Percentiles rank a stretch among this genome's conserved stretches.
These are phyloP conservation scores for Octonoba sinensis DNA, from an alignment of 2,888 invertebrate genomes.

Conservation along the genomic window DNA sequence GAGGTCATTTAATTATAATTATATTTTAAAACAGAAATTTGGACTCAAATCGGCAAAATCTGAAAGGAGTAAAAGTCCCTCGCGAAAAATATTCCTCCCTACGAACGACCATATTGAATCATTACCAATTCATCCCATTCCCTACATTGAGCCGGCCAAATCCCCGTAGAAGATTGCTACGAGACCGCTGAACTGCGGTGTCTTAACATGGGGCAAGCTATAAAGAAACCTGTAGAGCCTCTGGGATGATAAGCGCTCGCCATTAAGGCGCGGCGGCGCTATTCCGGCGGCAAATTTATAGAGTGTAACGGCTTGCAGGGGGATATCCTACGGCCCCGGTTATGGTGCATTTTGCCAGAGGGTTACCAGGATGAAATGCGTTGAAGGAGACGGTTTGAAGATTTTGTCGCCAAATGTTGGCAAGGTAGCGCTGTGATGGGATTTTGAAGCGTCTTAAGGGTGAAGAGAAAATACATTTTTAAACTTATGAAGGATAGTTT, in stretches of 20 bases:
- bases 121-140: no score
- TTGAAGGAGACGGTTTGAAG: conserved; percentile 4
- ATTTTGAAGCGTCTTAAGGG: no score
- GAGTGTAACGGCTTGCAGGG: conserved; percentile 61
- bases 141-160: no score
- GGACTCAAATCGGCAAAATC: no score
- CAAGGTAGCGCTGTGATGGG: neutral
- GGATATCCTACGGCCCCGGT: conserved; percentile 52
- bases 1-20: no score
- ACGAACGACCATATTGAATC: no score
- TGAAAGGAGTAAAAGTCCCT: no score
- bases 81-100: no score
- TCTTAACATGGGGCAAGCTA: conserved; percentile 16
- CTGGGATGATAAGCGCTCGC: conserved; percentile 53
- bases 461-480: no score
- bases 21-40: no score
- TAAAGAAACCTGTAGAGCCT: conserved; percentile 61
- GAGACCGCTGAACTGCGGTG: neutral
- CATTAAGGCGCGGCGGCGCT: conserved; percentile 52
- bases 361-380: conserved; percentile 38
- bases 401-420: conserved; percentile 16
- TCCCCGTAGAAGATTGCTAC: no score
- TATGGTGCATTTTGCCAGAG: conserved; percentile 40
- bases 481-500: no score
- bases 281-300: conserved; percentile 61